Conservation (phyloP, 1,140 invertebrate genomes). For the Scaptomyza hsui region DNA sequence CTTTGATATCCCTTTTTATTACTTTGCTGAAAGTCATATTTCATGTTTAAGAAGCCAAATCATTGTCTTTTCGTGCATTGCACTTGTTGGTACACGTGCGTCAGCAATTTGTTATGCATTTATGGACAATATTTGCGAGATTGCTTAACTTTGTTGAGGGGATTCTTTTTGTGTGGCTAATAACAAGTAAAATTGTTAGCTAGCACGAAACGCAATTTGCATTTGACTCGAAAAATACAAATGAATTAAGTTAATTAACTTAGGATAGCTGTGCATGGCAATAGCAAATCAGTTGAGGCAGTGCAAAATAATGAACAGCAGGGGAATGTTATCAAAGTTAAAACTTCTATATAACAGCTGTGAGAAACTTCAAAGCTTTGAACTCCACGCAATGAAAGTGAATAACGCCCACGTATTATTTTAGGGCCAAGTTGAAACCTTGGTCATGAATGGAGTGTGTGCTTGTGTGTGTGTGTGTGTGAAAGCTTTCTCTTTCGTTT, state of each 20-base stretch:
- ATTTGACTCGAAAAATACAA: slow-evolving; percentile 19
- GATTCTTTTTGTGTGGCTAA: background rate
- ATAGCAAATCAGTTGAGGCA: slow-evolving; percentile 1
- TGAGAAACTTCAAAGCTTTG: slow-evolving; percentile 29
- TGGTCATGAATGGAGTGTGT: slow-evolving; percentile 60
- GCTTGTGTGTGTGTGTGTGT: slow-evolving; percentile 2
- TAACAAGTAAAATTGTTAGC: slow-evolving; percentile 1
- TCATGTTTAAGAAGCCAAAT: background rate
- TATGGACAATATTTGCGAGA: background rate
- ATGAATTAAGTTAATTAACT: background rate
- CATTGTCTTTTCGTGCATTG: slow-evolving; percentile 12
- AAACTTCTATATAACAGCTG: slow-evolving; percentile 8
- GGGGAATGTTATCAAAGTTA: background rate
- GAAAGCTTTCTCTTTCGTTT: slow-evolving; percentile 62
- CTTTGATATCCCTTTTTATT: background rate
- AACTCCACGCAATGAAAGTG: slow-evolving; percentile 39
- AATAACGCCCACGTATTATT: slow-evolving; percentile 53
- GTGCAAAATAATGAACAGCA: background rate
- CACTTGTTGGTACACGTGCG: slow-evolving; percentile 63
- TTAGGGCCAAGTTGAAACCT: slow-evolving; percentile 24
- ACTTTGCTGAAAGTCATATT: background rate
- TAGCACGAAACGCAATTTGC: slow-evolving; percentile 16
- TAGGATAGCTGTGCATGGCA: background rate
- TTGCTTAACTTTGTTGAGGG: background rate
- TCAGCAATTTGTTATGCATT: slow-evolving; percentile 28